Evolutionary conservation across 2,888 invertebrate genomes (phyloP).

Genomic region (Eupithecia abbreviata): DNA sequence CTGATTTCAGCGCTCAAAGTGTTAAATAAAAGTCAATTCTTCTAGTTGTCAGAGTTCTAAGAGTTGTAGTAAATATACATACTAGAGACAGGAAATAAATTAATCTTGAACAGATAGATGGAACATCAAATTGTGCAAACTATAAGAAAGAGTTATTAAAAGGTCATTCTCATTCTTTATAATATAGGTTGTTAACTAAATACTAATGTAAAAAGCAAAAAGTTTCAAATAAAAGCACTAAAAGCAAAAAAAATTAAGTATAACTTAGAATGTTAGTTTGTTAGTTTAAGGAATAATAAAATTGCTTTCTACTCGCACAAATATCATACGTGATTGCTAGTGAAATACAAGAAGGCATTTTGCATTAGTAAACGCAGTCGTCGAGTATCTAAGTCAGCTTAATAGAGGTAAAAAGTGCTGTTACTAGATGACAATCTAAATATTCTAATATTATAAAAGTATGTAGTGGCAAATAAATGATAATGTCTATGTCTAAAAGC

Average conservation of each 20-base stretch:
- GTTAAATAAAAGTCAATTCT: too few species aligned
- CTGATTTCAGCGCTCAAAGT: too few species aligned
- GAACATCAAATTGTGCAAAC: not conserved
- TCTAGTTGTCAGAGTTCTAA: too few species aligned
- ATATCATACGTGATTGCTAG: slow-evolving; percentile 16
- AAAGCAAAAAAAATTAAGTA: slow-evolving; percentile 30
- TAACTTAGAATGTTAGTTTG: slow-evolving; percentile 45
- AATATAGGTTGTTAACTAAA: not conserved
- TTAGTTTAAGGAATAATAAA: slow-evolving; percentile 43
- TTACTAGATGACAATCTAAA: too few species aligned
- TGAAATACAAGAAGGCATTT: not conserved
- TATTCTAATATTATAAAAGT: too few species aligned
- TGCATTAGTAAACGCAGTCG: not conserved
- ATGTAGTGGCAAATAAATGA: too few species aligned
- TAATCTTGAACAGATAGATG: not conserved
- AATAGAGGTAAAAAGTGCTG: too few species aligned
- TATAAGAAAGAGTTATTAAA: not conserved
- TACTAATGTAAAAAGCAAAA: not conserved
- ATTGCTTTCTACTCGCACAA: slow-evolving; percentile 39
- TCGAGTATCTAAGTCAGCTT: not conserved
- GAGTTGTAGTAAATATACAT: not conserved
- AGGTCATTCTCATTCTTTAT: not conserved
- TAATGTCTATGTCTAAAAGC: too few species aligned
- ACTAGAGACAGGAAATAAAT: not conserved
- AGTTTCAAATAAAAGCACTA: slow-evolving; percentile 27